These are phyloP conservation scores for Nephrotoma guestfalica DNA, from an alignment of 2,888 invertebrate genomes.

Conservation along the genomic window DNA sequence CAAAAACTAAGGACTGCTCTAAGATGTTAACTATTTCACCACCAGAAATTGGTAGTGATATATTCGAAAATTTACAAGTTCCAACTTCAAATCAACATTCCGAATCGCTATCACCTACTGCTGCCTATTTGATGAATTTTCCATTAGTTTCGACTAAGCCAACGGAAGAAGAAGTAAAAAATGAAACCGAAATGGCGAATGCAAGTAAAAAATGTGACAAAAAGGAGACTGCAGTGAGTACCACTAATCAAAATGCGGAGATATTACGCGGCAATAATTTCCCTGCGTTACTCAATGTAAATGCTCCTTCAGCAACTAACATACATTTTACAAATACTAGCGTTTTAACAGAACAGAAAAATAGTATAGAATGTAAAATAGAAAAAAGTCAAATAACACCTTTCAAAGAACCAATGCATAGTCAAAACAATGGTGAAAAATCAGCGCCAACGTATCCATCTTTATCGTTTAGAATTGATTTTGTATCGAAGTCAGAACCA, in stretches of 20 bases:
- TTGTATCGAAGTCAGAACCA: background rate
- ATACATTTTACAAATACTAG: background rate
- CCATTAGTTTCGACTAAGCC: slow-evolving; percentile 44
- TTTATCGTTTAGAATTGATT: background rate
- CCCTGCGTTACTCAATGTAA: background rate
- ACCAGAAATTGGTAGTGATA: slow-evolving; percentile 42
- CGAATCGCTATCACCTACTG: slow-evolving; percentile 48
- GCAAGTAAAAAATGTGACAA: background rate
- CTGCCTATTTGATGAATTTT: slow-evolving; percentile 46
- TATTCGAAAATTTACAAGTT: slow-evolving; percentile 43
- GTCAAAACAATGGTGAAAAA: background rate
- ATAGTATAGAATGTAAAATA: background rate
- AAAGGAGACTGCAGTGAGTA: background rate
- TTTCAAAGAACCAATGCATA: background rate
- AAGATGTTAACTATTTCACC: background rate
- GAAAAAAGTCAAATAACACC: background rate
- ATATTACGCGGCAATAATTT: background rate
- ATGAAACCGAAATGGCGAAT: background rate
- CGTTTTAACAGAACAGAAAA: background rate
- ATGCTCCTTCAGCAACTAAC: background rate
- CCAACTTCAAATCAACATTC: slow-evolving; percentile 39
- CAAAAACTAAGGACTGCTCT: background rate
- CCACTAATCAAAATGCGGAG: background rate
- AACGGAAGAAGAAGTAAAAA: slow-evolving; percentile 28
- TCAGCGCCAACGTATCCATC: background rate